These are phyloP conservation scores for Athrips mouffetella DNA, from an alignment of 2,888 invertebrate genomes.

Conservation along the genomic window DNA sequence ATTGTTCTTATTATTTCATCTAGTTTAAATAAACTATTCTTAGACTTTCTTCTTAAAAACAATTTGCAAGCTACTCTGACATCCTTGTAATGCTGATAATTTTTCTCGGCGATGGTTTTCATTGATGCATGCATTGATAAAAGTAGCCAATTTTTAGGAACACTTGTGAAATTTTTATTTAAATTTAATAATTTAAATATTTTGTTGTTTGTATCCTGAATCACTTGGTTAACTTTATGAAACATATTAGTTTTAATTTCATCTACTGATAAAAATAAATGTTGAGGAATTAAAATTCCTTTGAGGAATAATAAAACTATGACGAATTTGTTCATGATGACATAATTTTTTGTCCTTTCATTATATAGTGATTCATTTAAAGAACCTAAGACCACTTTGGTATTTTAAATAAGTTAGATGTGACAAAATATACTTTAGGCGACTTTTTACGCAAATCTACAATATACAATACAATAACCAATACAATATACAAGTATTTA, in stretches of 20 bases:
- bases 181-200: conserved; percentile 36
- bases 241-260: conserved; percentile 27
- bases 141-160: conserved; percentile 27
- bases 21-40: conserved; percentile 17
- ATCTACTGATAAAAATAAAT: background rate
- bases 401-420: too few species aligned
- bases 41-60: conserved; percentile 15
- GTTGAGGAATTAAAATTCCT: background rate
- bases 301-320: background rate
- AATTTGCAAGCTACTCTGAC: conserved; percentile 23
- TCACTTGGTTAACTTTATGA: conserved; percentile 25
- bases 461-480: too few species aligned
- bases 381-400: too few species aligned
- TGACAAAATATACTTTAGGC: too few species aligned
- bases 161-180: conserved; percentile 24
- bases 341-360: too few species aligned
- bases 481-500: too few species aligned
- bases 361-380: too few species aligned
- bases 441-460: too few species aligned
- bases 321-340: background rate
- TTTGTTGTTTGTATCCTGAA: conserved; percentile 34
- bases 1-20: conserved; percentile 25
- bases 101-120: conserved; percentile 30
- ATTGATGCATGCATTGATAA: conserved; percentile 36
- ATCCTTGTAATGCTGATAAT: conserved; percentile 28